Base-by-base conservation (phyloP, 2,113 vertebrate species). In the Lophura nycthemera region DNA sequence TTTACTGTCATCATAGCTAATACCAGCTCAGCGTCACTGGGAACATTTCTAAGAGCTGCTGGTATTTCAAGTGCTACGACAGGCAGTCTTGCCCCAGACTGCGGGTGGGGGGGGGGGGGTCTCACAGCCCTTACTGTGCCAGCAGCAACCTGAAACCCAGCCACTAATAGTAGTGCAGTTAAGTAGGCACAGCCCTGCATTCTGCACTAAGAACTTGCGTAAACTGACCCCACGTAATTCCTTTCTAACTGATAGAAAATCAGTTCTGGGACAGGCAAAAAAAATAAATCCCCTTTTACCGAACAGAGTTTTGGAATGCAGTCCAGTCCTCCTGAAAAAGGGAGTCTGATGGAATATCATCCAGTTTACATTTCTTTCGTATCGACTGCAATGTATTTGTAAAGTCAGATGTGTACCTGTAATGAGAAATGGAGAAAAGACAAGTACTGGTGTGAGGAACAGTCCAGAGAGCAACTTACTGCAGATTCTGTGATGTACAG, bases 241-340 rank as follows among this genome's bases (percentile, higher is more conserved):
- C 76, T 48, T 91, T 71, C 34, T 61, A 74, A 48, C 57, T 10
- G 47, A 81, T 5, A 81, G 2, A 75, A 86, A 83, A 48, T 43
- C 48, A 86, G 40, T 65, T 66, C 69, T 40, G 16, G 78, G 83
- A 17, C 8, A 5, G 36, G 42, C 4, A 15, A 54, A 50, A 52
- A 52, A 24, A 54, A 36, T 22, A 52, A 30, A 57, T 11, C 14
- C 75, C 3, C 16, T 19, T 30, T 95, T 91, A 99, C 99, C 99
- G 98, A 88, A 99, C 93, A 30, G 98, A 98, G 96, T 98, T 99
- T 88, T 99, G 99, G 95, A 99, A 99, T 12, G 99, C 98, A 0
- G 99, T 98, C 99, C 99, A 99, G 92, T 99, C 99, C 90, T 99
- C 99, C 67, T 98, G 99, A 93, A 99, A 99, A 32, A 95, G 96